Evolutionary conservation across 2,888 invertebrate species (phyloP).

Genomic region (Acrobeloides nanus): DNA sequence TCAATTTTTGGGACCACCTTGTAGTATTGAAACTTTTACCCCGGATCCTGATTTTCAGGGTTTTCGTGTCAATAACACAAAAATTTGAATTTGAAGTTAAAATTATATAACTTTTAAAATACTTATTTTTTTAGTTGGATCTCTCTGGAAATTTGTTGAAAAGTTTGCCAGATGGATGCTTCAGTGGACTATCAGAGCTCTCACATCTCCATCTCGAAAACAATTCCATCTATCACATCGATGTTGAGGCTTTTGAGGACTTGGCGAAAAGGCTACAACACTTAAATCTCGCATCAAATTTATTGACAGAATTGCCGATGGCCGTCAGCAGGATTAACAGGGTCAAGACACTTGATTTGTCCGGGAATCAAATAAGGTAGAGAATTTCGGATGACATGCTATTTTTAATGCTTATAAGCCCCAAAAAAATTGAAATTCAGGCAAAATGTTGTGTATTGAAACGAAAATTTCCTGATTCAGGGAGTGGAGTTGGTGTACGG

Average conservation of each 20-base stretch:
- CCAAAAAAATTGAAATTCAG: no score
- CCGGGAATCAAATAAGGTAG: constrained; percentile 31
- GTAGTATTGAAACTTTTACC: neutral
- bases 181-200: constrained; percentile 30
- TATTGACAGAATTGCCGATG: constrained; percentile 36
- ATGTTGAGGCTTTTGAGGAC: constrained; percentile 26
- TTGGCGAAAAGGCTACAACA: constrained; percentile 10
- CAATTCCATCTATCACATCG: constrained; percentile 31
- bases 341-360: constrained; percentile 35
- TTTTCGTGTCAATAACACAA: no score
- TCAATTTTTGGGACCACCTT: no score
- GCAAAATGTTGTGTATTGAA: no score
- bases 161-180: constrained; percentile 21
- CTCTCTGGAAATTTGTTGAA: constrained; percentile 37
- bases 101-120: constrained; percentile 7
- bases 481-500: no score
- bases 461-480: no score
- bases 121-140: constrained; percentile 37
- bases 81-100: constrained; percentile 7
- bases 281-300: constrained; percentile 26
- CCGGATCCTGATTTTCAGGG: neutral
- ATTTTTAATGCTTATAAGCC: no score
- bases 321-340: constrained; percentile 34
- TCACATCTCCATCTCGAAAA: constrained; percentile 25
- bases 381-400: no score